Evolutionary conservation across 2,888 invertebrate species (phyloP), one percentile per base, ranked within the genome.

Genomic region (Oligia latruncula): DNA sequence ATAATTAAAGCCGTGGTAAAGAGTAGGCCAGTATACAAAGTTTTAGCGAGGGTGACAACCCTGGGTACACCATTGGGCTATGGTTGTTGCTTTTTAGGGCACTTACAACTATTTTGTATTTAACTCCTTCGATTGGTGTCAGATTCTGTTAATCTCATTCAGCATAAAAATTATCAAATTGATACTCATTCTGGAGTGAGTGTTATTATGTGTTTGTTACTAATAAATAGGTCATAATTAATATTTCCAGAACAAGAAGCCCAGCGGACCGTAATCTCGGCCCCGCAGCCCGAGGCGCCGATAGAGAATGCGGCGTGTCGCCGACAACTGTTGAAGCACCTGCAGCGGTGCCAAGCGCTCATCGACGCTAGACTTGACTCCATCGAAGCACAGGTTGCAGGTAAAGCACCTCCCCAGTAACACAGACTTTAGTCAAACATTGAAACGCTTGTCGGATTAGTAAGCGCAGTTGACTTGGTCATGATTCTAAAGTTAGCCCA

Each of bases 271-370:
- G 8, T 84, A 4, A 82, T 89, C 62, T 8, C 78, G 71, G 97
- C 97, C 85, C 98, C 98, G 20, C 98, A 98, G 93, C 98, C 98
- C 0, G 98, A 99, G 93, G 98, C 98, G 20, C 98, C 98, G 4
- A 98, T 98, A 78, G 98, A 98, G 94, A 97, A 98, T 70, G 97
- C 97, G 70, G 98, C 98, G 92, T 99, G 99, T 90, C 97, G 98
- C 87, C 97, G 98, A 90, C 97, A 98, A 77, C 96, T 99, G 73
- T 95, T 99, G 86, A 98, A 98, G 49, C 98, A 99, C 92, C 97
- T 99, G 76, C 97, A 98, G 90, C 97, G 98, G 86, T 98, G 98
- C 91, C 98, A 98, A 93, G 97, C 97, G 81, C 96, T 98, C 79
- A 97, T 98, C 58, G 98, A 98, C 92, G 97, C 98, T 1, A 94